Conservation (phyloP, 2,888 invertebrate genomes). For the Gastrophysa polygoni region DNA sequence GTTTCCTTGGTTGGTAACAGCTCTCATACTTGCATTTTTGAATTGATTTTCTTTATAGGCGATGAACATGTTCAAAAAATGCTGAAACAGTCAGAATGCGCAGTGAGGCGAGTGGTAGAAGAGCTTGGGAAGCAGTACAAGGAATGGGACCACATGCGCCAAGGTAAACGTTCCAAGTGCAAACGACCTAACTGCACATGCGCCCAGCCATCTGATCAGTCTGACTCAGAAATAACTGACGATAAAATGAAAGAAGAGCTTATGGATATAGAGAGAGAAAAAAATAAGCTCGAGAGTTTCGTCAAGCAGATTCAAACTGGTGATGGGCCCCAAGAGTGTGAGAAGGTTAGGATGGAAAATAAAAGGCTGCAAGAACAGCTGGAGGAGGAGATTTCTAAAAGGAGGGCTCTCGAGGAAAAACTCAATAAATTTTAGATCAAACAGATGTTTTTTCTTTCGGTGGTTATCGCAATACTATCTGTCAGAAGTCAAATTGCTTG, state of each 20-base stretch:
- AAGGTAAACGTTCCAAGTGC: neutral
- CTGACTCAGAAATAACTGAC: slow-evolving; percentile 19
- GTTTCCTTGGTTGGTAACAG: no score
- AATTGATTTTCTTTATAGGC: no score
- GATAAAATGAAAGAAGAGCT: slow-evolving; percentile 21
- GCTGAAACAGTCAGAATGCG: slow-evolving; percentile 52
- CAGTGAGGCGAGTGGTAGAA: slow-evolving; percentile 49
- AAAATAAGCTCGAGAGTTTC: slow-evolving; percentile 16
- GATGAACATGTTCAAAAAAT: slow-evolving; percentile 51
- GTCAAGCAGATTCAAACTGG: slow-evolving; percentile 18
- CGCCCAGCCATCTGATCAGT: neutral
- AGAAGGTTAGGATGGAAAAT: slow-evolving; percentile 15
- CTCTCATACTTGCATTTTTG: no score
- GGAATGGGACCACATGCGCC: slow-evolving; percentile 40
- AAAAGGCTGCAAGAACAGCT: slow-evolving; percentile 22
- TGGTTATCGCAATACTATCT: no score
- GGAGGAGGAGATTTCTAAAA: slow-evolving; percentile 12
- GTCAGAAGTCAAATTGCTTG: no score
- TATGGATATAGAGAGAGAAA: slow-evolving; percentile 19
- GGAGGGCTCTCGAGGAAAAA: slow-evolving; percentile 17
- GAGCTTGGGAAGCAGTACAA: slow-evolving; percentile 49
- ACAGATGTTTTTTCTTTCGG: no score
- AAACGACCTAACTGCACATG: neutral
- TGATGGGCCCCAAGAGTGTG: slow-evolving; percentile 13
- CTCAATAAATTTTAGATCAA: slow-evolving; percentile 10